Evolutionary conservation across 2,888 invertebrate species (phyloP).

Genomic region (Cremastinae sp.): DNA sequence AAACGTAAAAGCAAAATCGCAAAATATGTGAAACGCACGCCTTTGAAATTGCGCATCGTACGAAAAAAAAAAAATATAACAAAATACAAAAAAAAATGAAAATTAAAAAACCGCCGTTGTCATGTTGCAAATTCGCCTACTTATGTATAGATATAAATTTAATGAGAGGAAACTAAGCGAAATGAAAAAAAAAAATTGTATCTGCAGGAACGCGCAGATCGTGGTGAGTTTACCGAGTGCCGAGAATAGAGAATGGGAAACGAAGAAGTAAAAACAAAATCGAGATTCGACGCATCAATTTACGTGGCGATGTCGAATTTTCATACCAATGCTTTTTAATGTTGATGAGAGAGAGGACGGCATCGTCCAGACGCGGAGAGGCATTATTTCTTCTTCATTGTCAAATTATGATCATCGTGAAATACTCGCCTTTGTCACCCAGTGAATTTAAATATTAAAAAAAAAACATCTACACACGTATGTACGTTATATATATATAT

Average conservation of each 20-base stretch:
- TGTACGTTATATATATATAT: slow-evolving; percentile 36
- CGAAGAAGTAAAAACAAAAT: too few relatives aligned
- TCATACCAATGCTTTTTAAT: slow-evolving; percentile 39
- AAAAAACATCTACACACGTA: slow-evolving; percentile 22
- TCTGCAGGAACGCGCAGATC: not conserved
- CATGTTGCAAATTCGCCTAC: slow-evolving; percentile 55
- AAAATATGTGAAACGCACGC: slow-evolving; percentile 43
- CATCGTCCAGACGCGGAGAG: not conserved
- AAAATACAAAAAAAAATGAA: too few relatives aligned
- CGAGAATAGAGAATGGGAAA: too few relatives aligned
- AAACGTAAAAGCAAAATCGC: too few relatives aligned
- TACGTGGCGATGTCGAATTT: slow-evolving; percentile 40
- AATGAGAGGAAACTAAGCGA: not conserved
- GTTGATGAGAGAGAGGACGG: not conserved
- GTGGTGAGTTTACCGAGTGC: not conserved
- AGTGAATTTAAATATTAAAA: slow-evolving; percentile 3
- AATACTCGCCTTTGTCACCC: slow-evolving; percentile 24
- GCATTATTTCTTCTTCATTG: slow-evolving; percentile 14
- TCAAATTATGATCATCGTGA: not conserved
- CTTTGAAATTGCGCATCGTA: slow-evolving; percentile 48
- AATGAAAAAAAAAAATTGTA: slow-evolving; percentile 12
- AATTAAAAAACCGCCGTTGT: slow-evolving; percentile 54
- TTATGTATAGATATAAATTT: slow-evolving; percentile 40
- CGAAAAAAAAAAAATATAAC: too few relatives aligned
- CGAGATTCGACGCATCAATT: slow-evolving; percentile 17